Conservation (phyloP, 2,888 invertebrate genomes). For the Tenthredo notha region DNA sequence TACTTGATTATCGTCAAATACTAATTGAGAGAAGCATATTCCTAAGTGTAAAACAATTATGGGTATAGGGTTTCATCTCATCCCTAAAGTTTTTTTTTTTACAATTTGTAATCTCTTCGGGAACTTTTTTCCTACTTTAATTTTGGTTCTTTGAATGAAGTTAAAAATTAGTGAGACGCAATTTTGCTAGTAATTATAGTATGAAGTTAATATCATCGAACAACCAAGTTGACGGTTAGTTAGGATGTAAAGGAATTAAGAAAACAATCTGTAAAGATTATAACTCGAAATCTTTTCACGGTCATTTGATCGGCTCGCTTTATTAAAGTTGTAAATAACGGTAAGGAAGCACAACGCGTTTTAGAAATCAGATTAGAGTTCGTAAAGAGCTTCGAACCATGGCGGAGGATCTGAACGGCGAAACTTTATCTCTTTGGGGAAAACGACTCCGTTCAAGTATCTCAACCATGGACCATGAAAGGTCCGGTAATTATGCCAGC, state of each 20-base stretch:
- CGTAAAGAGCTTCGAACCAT: not conserved
- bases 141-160: slow-evolving; percentile 16
- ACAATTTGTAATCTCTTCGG: not conserved
- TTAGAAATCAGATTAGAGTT: slow-evolving; percentile 19
- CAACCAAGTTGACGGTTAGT: slow-evolving; percentile 47
- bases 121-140: not conserved
- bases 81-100: not conserved
- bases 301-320: not conserved
- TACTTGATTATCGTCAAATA: slow-evolving; percentile 1
- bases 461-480: not conserved
- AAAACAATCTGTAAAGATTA: slow-evolving; percentile 15
- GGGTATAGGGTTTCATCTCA: not conserved
- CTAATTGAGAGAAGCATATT: not conserved
- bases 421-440: slow-evolving; percentile 1
- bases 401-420: not conserved
- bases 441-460: not conserved
- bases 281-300: not conserved
- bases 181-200: not conserved
- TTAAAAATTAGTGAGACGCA: slow-evolving; percentile 31
- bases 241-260: slow-evolving; percentile 58
- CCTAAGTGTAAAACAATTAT: not conserved
- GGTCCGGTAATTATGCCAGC: slow-evolving; percentile 11
- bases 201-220: not conserved
- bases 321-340: not conserved
- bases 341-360: not conserved